These are phyloP conservation scores for Colius striatus DNA, from an alignment of 2,113 vertebrate species.

Conservation along the genomic window DNA sequence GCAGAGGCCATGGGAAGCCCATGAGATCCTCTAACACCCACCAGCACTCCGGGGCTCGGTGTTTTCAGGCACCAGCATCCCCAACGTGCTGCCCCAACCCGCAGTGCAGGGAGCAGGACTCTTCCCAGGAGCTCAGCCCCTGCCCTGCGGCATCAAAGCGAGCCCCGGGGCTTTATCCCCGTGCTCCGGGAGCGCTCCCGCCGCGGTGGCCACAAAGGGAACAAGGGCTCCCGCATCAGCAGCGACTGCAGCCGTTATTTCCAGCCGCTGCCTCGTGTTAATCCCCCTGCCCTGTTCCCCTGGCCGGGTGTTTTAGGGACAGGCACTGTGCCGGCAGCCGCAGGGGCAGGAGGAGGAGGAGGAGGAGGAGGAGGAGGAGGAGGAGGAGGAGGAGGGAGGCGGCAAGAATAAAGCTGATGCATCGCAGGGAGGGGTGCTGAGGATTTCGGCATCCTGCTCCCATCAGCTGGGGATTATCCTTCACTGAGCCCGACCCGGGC, in stretches of 20 bases:
- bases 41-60: accelerated
- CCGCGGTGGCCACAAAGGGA: slow-evolving; percentile 34
- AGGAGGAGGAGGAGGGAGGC: not conserved
- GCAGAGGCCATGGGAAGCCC: not conserved
- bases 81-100: accelerated
- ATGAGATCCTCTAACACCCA: not conserved
- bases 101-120: not conserved
- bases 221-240: slow-evolving; percentile 59
- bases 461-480: not conserved
- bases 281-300: slow-evolving; percentile 24
- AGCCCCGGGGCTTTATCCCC: not conserved
- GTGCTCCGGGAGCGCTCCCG: slow-evolving; percentile 28
- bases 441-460: not conserved
- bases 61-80: not conserved
- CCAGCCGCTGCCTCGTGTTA: slow-evolving; percentile 60
- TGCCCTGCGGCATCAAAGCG: slow-evolving; percentile 32
- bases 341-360: too few relatives aligned
- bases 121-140: not conserved
- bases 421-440: not conserved
- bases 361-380: not conserved
- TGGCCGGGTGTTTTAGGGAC: not conserved
- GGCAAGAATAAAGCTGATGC: not conserved
- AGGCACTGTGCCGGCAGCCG: not conserved
- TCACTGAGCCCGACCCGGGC: not conserved
- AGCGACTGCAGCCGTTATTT: slow-evolving; percentile 66